Conservation (phyloP, 2,113 vertebrate species). For the Odocoileus hemionus region DNA sequence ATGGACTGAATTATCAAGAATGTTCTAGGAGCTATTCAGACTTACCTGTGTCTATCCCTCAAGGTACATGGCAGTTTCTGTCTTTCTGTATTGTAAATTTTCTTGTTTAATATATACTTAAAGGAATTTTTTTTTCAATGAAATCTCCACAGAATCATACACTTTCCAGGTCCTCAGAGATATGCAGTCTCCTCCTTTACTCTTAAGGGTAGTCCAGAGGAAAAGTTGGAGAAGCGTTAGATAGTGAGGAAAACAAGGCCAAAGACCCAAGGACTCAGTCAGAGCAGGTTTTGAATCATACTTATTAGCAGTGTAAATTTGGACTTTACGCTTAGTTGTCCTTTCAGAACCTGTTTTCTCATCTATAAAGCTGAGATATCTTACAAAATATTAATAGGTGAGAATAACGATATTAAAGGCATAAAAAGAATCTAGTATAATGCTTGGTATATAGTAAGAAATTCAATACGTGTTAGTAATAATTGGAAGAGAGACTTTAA, state of each 20-base stretch:
- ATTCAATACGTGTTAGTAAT: neutral
- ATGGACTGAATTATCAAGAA: neutral
- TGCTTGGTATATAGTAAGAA: neutral
- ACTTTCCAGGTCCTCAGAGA: neutral
- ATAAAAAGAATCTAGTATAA: neutral
- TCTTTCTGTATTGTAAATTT: neutral
- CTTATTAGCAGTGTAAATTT: neutral
- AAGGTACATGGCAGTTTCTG: neutral
- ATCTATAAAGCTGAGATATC: neutral
- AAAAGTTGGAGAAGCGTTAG: neutral
- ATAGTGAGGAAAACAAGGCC: neutral
- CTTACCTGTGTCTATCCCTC: neutral
- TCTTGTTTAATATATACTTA: neutral
- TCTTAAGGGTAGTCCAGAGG: neutral
- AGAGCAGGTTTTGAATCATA: neutral
- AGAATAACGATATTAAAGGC: neutral
- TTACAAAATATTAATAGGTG: neutral
- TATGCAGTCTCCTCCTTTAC: neutral
- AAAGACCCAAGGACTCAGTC: neutral
- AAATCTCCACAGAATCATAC: neutral
- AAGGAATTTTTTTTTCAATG: neutral
- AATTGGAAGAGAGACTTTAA: neutral
- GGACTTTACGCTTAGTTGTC: neutral
- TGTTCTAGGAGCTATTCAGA: constrained; percentile 1
- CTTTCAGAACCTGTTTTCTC: neutral